phyloP scores from a whole-genome alignment of 2,113 vertebrate genomes.

The Prochilodus magdalenae region DNA sequence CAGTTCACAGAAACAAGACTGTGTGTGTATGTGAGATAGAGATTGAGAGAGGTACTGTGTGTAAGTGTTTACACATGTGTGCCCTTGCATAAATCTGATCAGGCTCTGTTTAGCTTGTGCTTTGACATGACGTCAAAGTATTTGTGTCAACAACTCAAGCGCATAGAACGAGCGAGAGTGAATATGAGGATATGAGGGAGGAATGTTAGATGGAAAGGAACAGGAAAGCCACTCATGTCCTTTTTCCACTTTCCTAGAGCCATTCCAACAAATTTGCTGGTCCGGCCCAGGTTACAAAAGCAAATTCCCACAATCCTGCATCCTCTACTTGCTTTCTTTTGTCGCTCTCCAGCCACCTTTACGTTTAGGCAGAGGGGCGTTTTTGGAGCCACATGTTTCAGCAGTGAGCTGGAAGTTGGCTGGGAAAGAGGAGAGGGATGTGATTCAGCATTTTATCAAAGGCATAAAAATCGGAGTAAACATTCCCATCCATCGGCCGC shows the following conservation, averaged over 20 bases:
- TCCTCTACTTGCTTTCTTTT: conserved; percentile 51
- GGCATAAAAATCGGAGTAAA: conserved; percentile 38
- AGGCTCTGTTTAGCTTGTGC: background rate
- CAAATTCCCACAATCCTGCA: conserved; percentile 53
- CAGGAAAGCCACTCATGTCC: conserved; percentile 69
- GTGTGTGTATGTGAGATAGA: background rate
- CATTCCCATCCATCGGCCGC: conserved; percentile 23
- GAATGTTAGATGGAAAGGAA: conserved; percentile 57
- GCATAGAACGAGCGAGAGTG: background rate
- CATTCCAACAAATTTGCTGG: conserved; percentile 58
- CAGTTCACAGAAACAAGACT: background rate
- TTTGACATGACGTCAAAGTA: background rate
- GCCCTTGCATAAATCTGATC: background rate
- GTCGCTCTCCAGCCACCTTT: conserved; percentile 36
- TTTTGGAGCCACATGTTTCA: conserved; percentile 45
- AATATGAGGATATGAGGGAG: conserved; percentile 6
- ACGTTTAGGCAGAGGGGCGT: conserved; percentile 14
- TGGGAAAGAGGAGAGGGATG: conserved; percentile 8
- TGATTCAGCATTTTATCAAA: conserved; percentile 55
- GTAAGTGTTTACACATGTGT: background rate
- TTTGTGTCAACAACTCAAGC: conserved; percentile 9
- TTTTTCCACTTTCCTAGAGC: conserved; percentile 39
- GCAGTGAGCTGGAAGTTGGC: conserved; percentile 35
- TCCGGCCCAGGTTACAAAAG: conserved; percentile 64
- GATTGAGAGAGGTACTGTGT: background rate